Evolutionary conservation across 2,888 invertebrate genomes (phyloP).

Genomic region (Tortricodes alternella): DNA sequence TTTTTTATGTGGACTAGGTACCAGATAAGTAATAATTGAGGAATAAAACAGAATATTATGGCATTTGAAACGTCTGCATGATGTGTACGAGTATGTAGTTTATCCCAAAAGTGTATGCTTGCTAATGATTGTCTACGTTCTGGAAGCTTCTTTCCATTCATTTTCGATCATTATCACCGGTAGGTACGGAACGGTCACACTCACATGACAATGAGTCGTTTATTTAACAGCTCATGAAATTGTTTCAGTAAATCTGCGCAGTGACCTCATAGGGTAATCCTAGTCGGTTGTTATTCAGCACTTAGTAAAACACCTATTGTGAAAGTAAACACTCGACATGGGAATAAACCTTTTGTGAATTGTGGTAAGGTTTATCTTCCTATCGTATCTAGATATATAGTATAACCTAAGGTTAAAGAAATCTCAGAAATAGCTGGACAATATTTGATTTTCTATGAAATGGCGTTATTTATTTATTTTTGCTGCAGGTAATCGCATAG

Average conservation of each 20-base stretch:
- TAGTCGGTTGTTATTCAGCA: background rate
- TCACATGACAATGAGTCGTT: slow-evolving; percentile 20
- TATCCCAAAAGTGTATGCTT: too few relatives aligned
- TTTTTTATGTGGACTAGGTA: too few relatives aligned
- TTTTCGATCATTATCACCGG: background rate
- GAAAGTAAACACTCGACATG: background rate
- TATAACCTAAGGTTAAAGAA: too few relatives aligned
- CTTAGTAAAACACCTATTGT: slow-evolving; percentile 1
- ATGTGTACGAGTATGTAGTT: background rate
- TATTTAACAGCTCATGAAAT: background rate
- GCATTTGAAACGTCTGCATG: too few relatives aligned
- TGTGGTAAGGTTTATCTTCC: too few relatives aligned
- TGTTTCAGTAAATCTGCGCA: background rate
- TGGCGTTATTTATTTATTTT: too few relatives aligned
- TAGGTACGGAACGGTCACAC: background rate
- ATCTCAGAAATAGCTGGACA: too few relatives aligned
- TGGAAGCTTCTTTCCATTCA: background rate
- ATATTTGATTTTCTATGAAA: too few relatives aligned
- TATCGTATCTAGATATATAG: too few relatives aligned
- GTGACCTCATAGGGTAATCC: slow-evolving; percentile 6
- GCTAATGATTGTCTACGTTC: background rate
- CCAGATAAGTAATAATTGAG: too few relatives aligned
- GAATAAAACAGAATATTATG: too few relatives aligned
- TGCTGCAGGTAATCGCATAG: too few relatives aligned
- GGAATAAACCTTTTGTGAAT: background rate